Evolutionary conservation across 2,797 vertebrate species (phyloP), one percentile per base, ranked within the genome.

Genomic region (Decapterus maruadsi): DNA sequence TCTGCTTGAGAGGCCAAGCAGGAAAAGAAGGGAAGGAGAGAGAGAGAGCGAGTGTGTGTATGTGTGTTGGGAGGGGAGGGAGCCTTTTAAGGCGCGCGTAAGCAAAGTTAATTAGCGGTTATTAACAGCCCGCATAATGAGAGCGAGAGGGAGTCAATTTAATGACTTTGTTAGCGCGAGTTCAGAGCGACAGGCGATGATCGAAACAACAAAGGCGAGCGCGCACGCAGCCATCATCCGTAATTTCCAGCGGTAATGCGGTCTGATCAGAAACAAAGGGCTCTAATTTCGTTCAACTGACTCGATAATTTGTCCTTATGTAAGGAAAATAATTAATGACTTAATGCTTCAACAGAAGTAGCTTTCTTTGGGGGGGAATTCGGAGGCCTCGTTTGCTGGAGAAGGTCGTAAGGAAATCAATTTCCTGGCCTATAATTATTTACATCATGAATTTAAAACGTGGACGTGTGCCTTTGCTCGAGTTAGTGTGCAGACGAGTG

Each of bases 91-190:
- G 91, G 90, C 92, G 86, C 94, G 90, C 93, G 93, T 94, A 93
- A 94, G 95, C 95, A 95, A 96, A 92, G 95, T 95, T 96, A 96
- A 96, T 96, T 95, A 95, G 94, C 92, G 94, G 95, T 96, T 96
- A 96, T 96, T 96, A 96, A 95, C 94, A 95, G 93, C 92, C 91
- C 83, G 92, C 94, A 94, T 96, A 96, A 96, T 95, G 95, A 95
- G 94, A 94, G 93, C 93, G 94, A 94, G 94, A 96, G 95, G 92
- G 95, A 95, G 95, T 96, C 95, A 95, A 95, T 96, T 96, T 95
- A 96, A 94, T 95, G 95, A 96, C 95, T 96, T 96, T 95, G 95
- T 96, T 96, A 95, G 94, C 83, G 89, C 92, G 93, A 88, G 95
- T 95, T 95, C 93, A 93, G 94, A 95, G 94, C 94, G 95, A 95